phyloP scores from a whole-genome alignment of 2,113 vertebrate genomes.

The Brachionichthys hirsutus region DNA sequence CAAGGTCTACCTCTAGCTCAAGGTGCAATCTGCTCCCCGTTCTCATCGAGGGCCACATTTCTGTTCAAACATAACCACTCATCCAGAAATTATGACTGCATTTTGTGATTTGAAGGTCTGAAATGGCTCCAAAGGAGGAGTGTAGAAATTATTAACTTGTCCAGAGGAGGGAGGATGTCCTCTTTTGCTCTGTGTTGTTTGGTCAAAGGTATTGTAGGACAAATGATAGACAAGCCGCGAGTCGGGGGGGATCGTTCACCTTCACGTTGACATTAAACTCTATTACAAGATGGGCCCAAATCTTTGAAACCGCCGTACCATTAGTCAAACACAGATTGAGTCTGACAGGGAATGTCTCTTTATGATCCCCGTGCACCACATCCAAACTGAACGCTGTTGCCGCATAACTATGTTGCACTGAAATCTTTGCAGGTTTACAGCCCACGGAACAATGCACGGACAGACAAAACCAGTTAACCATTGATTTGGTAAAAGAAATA shows the following conservation, averaged over 20 bases:
- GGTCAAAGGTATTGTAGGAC: slow-evolving; percentile 58
- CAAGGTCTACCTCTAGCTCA: slow-evolving; percentile 20
- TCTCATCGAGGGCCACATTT: slow-evolving; percentile 15
- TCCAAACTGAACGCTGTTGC: slow-evolving; percentile 22
- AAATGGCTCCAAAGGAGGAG: neutral
- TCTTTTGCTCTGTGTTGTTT: slow-evolving; percentile 27
- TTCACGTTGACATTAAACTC: slow-evolving; percentile 51
- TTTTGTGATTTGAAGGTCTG: neutral
- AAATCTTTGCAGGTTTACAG: too few species aligned
- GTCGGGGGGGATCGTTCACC: slow-evolving; percentile 63
- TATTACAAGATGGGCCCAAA: slow-evolving; percentile 50
- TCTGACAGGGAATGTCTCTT: slow-evolving; percentile 57
- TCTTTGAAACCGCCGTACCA: slow-evolving; percentile 49
- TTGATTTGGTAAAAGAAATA: too few species aligned
- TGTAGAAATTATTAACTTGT: slow-evolving; percentile 3
- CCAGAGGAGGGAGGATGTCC: neutral
- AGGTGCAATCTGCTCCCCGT: slow-evolving; percentile 7
- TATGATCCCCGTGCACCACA: slow-evolving; percentile 37
- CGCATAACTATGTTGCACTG: too few species aligned
- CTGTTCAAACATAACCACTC: neutral
- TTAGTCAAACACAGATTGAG: slow-evolving; percentile 59
- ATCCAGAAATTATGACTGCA: neutral
- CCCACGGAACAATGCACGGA: slow-evolving; percentile 35
- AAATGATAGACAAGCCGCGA: slow-evolving; percentile 55
- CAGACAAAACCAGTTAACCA: too few species aligned